A percentile compares a stretch with the other conserved stretches of the same genome.
phyloP scores from a whole-genome alignment of 2,113 vertebrate genomes.

The Zingel zingel region DNA sequence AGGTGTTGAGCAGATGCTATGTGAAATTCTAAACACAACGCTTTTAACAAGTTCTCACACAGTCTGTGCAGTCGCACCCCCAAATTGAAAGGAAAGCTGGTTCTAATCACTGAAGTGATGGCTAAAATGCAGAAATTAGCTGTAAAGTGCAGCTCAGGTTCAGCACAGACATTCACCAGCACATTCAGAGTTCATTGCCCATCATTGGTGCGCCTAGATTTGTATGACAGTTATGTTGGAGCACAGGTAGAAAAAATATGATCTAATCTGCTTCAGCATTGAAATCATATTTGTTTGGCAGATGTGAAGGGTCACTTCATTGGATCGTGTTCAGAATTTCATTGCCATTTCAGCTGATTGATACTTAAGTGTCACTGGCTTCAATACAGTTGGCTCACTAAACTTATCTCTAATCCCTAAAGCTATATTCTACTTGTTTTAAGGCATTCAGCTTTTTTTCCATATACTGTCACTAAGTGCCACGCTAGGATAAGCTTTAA shows the following conservation, averaged over 20 bases:
- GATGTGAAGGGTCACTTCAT: constrained; percentile 37
- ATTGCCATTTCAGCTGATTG: constrained; percentile 56
- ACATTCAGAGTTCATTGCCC: constrained; percentile 46
- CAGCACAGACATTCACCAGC: constrained; percentile 41
- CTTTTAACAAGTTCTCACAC: constrained; percentile 65
- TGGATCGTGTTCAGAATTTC: constrained; percentile 40
- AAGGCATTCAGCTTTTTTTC: constrained; percentile 34
- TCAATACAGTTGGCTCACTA: constrained; percentile 46
- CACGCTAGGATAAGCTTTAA: constrained; percentile 39
- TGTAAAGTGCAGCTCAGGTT: constrained; percentile 24
- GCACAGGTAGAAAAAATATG: constrained; percentile 23
- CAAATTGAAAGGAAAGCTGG: constrained; percentile 54
- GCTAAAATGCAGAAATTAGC: constrained; percentile 41
- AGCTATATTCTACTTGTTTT: constrained; percentile 31
- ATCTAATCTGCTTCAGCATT: constrained; percentile 48
- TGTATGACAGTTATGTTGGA: constrained; percentile 22
- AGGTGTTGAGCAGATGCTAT: constrained; percentile 68
- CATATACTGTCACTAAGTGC: neutral
- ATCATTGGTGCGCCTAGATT: constrained; percentile 25
- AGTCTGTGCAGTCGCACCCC: constrained; percentile 28
- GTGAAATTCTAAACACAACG: constrained; percentile 53
- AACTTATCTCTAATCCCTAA: constrained; percentile 37
- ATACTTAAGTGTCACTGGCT: constrained; percentile 60
- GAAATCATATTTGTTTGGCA: constrained; percentile 63
- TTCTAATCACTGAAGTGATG: constrained; percentile 30